Conservation (phyloP, 1,140 invertebrate genomes). For the Parasteatoda tepidariorum region DNA sequence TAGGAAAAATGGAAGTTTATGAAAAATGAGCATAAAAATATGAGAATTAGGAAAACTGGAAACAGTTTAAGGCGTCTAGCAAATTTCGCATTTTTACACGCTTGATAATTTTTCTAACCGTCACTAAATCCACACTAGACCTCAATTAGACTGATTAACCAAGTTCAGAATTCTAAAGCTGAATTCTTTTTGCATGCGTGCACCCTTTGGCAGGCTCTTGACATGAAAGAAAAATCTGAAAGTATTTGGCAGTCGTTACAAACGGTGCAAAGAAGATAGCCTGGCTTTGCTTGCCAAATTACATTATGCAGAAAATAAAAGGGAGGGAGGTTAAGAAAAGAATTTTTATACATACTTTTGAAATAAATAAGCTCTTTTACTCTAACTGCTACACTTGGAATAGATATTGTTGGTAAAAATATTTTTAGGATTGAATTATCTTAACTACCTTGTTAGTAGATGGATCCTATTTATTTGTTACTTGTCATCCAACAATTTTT, state of each 20-base stretch:
- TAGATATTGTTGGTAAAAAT: too few species aligned
- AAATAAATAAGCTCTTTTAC: too few species aligned
- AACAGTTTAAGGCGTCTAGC: too few species aligned
- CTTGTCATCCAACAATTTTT: too few species aligned
- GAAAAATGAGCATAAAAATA: too few species aligned
- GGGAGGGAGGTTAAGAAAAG: constrained; percentile 1
- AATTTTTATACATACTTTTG: background rate
- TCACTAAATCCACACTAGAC: background rate
- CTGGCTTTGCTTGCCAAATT: constrained; percentile 29
- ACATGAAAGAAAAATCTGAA: constrained; percentile 6
- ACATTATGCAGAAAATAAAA: constrained; percentile 10
- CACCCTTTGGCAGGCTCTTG: constrained; percentile 13
- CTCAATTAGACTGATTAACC: background rate
- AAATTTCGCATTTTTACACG: background rate
- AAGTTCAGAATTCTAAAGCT: background rate
- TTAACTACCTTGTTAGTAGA: too few species aligned
- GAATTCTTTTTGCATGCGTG: background rate
- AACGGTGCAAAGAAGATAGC: constrained; percentile 9
- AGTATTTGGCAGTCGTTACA: constrained; percentile 25
- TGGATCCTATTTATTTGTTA: too few species aligned
- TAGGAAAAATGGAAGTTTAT: too few species aligned
- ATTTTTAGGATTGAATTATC: too few species aligned
- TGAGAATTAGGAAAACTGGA: too few species aligned
- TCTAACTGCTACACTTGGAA: too few species aligned
- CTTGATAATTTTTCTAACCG: background rate